A percentile compares a stretch with the other conserved stretches of the same genome.
These are phyloP conservation scores for Abramis brama DNA, from an alignment of 2,113 vertebrate species.

Conservation along the genomic window DNA sequence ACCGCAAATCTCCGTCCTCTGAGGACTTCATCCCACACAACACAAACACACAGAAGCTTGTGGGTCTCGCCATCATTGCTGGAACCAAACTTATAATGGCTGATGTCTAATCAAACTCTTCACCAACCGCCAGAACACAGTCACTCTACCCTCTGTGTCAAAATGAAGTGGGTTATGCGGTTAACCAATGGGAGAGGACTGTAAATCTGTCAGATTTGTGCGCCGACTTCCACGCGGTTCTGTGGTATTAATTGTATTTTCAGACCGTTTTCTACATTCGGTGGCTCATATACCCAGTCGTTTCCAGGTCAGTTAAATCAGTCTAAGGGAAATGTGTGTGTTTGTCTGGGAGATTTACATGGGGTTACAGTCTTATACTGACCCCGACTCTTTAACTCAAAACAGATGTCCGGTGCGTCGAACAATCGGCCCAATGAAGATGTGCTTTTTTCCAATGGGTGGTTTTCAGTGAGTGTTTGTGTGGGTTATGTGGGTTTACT, in stretches of 20 bases:
- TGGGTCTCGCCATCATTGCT: background rate
- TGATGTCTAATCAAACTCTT: background rate
- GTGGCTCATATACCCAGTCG: slow-evolving; percentile 28
- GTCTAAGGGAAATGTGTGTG: slow-evolving; percentile 38
- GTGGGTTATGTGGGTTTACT: slow-evolving; percentile 1
- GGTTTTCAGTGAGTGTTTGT: background rate
- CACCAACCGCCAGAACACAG: background rate
- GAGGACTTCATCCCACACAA: background rate
- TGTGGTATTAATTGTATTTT: slow-evolving; percentile 35
- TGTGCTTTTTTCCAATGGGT: background rate
- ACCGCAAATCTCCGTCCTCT: background rate
- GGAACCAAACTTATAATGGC: background rate
- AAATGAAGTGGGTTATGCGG: background rate
- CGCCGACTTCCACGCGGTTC: background rate
- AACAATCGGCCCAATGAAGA: slow-evolving; percentile 30
- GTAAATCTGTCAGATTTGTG: background rate
- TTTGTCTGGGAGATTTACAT: slow-evolving; percentile 40
- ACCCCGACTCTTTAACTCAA: slow-evolving; percentile 41
- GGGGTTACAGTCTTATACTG: slow-evolving; percentile 32
- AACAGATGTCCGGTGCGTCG: slow-evolving; percentile 28
- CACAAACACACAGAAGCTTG: background rate
- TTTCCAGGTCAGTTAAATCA: slow-evolving; percentile 50
- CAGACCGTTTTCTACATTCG: slow-evolving; percentile 27
- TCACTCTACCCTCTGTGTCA: slow-evolving; percentile 6
- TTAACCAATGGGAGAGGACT: slow-evolving; percentile 15